Percentiles rank a stretch among this genome's conserved stretches.
Conservation (phyloP, 2,888 invertebrate genomes). For the Dastarcus helophoroides region DNA sequence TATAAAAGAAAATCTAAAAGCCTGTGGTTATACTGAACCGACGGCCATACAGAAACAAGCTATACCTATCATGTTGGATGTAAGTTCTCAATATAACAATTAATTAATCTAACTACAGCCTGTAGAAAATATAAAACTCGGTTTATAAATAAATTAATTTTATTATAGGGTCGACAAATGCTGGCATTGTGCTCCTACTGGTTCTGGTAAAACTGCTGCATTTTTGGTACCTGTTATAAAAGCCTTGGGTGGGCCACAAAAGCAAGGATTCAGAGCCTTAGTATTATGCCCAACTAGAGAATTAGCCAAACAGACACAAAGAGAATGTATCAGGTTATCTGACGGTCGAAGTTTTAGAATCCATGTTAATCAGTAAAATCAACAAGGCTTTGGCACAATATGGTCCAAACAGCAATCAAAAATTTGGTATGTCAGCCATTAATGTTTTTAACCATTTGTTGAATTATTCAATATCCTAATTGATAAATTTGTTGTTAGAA, state of each 20-base stretch:
- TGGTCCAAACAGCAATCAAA: conserved; percentile 59
- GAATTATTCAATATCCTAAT: too few species aligned
- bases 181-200: conserved; percentile 95
- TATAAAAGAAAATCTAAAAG: conserved; percentile 56
- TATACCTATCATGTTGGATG: conserved; percentile 75
- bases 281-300: conserved; percentile 90
- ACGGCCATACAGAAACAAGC: conserved; percentile 91
- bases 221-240: conserved; percentile 85
- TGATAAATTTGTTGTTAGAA: too few species aligned
- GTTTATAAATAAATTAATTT: conserved; percentile 3
- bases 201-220: conserved; percentile 94
- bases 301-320: conserved; percentile 80
- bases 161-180: conserved; percentile 58
- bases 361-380: conserved; percentile 69
- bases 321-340: conserved; percentile 66
- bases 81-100: conserved; percentile 23
- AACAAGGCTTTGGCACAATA: conserved; percentile 62
- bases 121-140: neutral
- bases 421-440: conserved; percentile 59
- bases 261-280: conserved; percentile 72
- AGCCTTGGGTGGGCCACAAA: conserved; percentile 54
- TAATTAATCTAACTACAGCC: neutral
- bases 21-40: conserved; percentile 62
- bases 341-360: conserved; percentile 62
- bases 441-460: too few species aligned